A percentile compares a stretch with the other conserved stretches of the same genome.
These are phyloP conservation scores for Microtus oregoni DNA, from an alignment of 2,113 vertebrate species.

Conservation along the genomic window DNA sequence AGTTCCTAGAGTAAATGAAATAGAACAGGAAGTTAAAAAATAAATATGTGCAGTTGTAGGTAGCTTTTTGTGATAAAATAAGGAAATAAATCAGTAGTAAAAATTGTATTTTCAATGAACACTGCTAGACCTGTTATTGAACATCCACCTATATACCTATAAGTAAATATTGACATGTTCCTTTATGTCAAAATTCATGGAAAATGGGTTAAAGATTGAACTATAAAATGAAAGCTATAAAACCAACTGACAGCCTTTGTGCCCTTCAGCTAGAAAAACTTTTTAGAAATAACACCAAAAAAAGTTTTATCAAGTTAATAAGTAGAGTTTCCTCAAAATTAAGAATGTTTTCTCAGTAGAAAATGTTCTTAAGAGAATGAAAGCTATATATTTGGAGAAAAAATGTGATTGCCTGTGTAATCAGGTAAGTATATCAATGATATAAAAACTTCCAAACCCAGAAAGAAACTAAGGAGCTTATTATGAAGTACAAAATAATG, in stretches of 20 bases:
- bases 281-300: not conserved
- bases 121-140: not conserved
- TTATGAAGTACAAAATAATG: not conserved
- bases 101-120: not conserved
- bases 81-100: not conserved
- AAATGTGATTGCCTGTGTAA: not conserved
- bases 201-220: slow-evolving; percentile 4
- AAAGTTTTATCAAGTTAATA: not conserved
- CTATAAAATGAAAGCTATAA: not conserved
- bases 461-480: not conserved
- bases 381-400: not conserved
- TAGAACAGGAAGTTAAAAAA: not conserved
- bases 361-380: not conserved
- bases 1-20: not conserved
- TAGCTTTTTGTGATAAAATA: not conserved
- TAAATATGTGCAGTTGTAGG: not conserved
- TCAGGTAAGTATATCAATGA: not conserved
- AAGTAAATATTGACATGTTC: not conserved
- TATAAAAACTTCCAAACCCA: not conserved
- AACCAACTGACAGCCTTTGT: not conserved
- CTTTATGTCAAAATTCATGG: not conserved
- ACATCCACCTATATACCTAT: not conserved
- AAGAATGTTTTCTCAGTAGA: not conserved
- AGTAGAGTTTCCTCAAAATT: not conserved
- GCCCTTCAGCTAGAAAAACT: not conserved